Percentiles rank a stretch among this genome's conserved stretches.
phyloP scores from a whole-genome alignment of 2,113 vertebrate species.

The Bolborhynchus lineola region DNA sequence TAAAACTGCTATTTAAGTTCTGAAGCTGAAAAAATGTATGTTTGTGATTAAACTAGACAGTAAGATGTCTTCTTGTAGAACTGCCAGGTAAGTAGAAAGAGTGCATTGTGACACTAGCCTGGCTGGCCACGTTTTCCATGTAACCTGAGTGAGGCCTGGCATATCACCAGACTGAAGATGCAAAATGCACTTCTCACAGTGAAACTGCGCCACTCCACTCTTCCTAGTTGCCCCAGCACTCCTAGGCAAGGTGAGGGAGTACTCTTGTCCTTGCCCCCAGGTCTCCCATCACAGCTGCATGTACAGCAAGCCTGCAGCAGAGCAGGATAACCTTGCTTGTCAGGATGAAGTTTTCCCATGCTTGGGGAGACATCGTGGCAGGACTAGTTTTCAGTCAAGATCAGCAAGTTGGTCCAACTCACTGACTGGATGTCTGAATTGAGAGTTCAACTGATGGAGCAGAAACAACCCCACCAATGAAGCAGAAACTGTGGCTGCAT shows the following conservation, averaged over 20 bases:
- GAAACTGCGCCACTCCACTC: neutral
- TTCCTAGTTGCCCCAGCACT: neutral
- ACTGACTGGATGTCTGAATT: rapidly evolving
- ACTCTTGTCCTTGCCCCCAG: neutral
- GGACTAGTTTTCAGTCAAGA: neutral
- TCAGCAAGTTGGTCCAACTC: neutral
- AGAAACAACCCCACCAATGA: neutral
- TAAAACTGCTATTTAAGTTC: neutral
- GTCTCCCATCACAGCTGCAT: rapidly evolving
- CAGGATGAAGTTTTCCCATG: neutral
- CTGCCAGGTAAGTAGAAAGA: neutral
- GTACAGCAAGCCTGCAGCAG: neutral
- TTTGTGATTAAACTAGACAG: neutral
- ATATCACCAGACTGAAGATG: neutral
- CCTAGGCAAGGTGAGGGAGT: neutral
- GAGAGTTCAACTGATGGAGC: neutral
- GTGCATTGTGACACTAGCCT: rapidly evolving
- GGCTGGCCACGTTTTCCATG: neutral
- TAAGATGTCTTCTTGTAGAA: neutral
- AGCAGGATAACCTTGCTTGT: neutral
- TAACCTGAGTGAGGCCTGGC: neutral
- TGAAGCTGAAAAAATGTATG: neutral
- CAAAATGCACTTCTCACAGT: neutral
- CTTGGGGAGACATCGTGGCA: neutral
- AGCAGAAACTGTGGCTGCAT: neutral